These are phyloP conservation scores for Gopherus flavomarginatus DNA, from an alignment of 2,113 vertebrate genomes.

Conservation along the genomic window DNA sequence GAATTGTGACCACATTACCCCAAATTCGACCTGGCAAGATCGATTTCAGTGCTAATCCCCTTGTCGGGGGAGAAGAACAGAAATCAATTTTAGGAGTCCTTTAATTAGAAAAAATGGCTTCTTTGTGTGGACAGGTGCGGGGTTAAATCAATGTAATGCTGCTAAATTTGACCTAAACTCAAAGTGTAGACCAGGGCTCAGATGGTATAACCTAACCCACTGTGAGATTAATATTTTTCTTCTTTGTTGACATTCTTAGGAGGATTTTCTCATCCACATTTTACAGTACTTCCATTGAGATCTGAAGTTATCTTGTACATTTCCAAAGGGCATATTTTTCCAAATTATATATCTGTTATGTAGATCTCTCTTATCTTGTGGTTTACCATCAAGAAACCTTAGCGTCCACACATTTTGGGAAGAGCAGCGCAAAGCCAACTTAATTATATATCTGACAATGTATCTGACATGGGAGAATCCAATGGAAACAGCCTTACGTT, in stretches of 20 bases:
- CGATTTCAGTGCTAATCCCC: too few relatives aligned
- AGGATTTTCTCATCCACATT: not conserved
- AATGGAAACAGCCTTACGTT: not conserved
- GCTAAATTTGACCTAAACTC: too few relatives aligned
- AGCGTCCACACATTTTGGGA: rapidly evolving
- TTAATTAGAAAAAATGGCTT: too few relatives aligned
- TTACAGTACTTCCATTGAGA: not conserved
- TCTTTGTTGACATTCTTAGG: not conserved
- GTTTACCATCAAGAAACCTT: not conserved
- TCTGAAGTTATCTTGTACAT: not conserved
- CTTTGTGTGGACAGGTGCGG: too few relatives aligned
- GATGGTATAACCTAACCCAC: not conserved
- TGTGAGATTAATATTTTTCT: not conserved
- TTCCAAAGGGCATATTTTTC: not conserved
- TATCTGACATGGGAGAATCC: not conserved
- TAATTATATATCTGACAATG: not conserved
- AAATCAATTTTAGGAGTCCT: too few relatives aligned
- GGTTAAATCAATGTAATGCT: too few relatives aligned
- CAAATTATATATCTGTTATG: not conserved
- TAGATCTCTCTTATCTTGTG: not conserved
- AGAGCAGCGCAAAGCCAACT: not conserved
- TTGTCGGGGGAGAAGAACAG: too few relatives aligned
- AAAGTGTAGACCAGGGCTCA: not conserved
- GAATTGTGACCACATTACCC: too few relatives aligned
- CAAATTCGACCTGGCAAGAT: too few relatives aligned